A percentile compares a stretch with the other conserved stretches of the same genome.
Conservation (phyloP, 2,113 vertebrate species). For the Neogale vison region DNA sequence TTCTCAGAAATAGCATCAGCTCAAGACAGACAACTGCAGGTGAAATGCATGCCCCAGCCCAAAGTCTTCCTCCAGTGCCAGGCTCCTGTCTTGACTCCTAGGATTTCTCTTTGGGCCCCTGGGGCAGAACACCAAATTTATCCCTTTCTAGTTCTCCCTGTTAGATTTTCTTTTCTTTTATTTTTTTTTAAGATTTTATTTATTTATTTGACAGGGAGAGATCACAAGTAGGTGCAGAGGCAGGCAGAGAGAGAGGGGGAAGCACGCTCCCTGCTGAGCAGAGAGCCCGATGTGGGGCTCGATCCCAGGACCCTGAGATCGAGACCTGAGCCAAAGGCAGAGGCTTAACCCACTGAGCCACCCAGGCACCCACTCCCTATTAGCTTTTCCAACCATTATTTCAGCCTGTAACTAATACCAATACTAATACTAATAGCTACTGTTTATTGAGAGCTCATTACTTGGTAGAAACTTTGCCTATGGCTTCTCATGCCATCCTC, state of each 20-base stretch:
- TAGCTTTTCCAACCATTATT: not conserved
- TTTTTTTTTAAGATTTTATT: too few species aligned
- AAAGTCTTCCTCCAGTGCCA: not conserved
- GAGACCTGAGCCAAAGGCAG: too few species aligned
- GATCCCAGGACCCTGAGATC: too few species aligned
- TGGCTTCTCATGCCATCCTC: not conserved
- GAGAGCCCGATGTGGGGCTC: too few species aligned
- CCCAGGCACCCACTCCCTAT: not conserved
- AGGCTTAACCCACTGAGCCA: too few species aligned
- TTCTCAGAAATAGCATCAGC: not conserved
- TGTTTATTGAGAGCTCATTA: not conserved
- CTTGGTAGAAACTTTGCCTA: not conserved
- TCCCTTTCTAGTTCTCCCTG: not conserved
- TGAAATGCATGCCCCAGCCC: not conserved
- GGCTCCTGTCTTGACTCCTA: not conserved
- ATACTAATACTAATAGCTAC: not conserved
- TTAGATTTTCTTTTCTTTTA: not conserved
- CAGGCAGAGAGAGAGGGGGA: too few species aligned
- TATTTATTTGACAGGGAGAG: too few species aligned
- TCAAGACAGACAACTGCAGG: not conserved
- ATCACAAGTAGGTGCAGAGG: too few species aligned
- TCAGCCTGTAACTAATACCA: not conserved
- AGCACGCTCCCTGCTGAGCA: too few species aligned
- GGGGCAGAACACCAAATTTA: not conserved
- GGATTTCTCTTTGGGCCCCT: not conserved